Conservation (phyloP, 1,140 invertebrate genomes). For the Apis florea region DNA sequence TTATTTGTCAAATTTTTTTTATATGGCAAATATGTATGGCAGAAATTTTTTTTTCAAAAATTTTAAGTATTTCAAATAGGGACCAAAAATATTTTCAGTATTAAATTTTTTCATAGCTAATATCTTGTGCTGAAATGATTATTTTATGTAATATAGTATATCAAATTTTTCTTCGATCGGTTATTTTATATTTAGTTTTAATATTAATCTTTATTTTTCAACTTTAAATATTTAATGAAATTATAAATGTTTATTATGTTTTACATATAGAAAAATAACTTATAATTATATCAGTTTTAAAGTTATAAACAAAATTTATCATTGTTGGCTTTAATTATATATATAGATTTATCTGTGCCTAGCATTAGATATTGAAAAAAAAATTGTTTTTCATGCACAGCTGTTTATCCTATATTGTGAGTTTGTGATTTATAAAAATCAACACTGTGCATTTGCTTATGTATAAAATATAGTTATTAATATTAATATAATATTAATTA, state of each 20-base stretch:
- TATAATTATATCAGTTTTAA: constrained; percentile 7
- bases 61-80: constrained; percentile 37
- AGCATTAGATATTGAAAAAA: constrained; percentile 29
- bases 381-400: constrained; percentile 22
- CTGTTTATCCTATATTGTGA: constrained; percentile 1
- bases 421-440: constrained; percentile 27
- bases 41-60: background rate
- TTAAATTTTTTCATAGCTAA: constrained; percentile 36
- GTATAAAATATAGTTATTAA: constrained; percentile 22
- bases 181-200: constrained; percentile 13
- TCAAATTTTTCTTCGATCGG: background rate
- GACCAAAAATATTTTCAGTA: constrained; percentile 56
- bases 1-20: constrained; percentile 4
- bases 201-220: background rate
- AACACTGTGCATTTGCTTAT: constrained; percentile 23
- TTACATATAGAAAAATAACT: constrained; percentile 3
- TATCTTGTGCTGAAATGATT: constrained; percentile 7
- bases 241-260: background rate
- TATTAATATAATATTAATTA: background rate
- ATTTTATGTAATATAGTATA: constrained; percentile 6
- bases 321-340: constrained; percentile 50
- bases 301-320: constrained; percentile 41
- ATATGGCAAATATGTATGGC: background rate
- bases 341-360: constrained; percentile 35
- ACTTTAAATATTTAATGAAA: background rate